A percentile compares a stretch with the other conserved stretches of the same genome.
phyloP scores from a whole-genome alignment of 2,113 vertebrate genomes.

The Campylomormyrus numenius region DNA sequence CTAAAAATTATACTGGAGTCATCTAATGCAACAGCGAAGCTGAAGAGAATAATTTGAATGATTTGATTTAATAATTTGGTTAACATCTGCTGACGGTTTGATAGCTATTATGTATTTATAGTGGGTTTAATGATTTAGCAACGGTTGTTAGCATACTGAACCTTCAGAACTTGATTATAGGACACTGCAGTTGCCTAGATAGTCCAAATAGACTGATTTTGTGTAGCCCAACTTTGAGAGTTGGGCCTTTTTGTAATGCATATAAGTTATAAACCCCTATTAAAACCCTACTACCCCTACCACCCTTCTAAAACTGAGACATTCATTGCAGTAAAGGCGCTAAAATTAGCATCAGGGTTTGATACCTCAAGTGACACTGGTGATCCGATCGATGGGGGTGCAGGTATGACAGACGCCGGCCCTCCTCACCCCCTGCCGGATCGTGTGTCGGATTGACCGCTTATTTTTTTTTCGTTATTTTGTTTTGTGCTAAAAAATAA shows the following conservation, averaged over 20 bases:
- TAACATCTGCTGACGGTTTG: not conserved
- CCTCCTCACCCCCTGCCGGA: not conserved
- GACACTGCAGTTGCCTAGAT: not conserved
- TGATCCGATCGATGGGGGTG: not conserved
- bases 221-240: not conserved
- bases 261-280: not conserved
- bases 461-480: not conserved
- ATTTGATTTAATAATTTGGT: not conserved
- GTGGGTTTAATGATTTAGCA: not conserved
- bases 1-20: not conserved
- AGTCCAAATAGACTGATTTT: not conserved
- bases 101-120: not conserved
- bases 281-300: constrained; percentile 11
- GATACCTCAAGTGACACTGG: constrained; percentile 6
- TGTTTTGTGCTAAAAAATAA: not conserved
- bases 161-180: not conserved
- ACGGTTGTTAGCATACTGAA: not conserved
- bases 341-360: constrained; percentile 50
- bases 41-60: not conserved
- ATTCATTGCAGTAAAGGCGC: constrained; percentile 39
- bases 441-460: not conserved
- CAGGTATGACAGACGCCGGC: not conserved
- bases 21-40: not conserved
- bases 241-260: not conserved
- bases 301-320: constrained; percentile 31